phyloP scores from a whole-genome alignment of 1,140 invertebrate species.

The Muscidifurax raptorellus region DNA sequence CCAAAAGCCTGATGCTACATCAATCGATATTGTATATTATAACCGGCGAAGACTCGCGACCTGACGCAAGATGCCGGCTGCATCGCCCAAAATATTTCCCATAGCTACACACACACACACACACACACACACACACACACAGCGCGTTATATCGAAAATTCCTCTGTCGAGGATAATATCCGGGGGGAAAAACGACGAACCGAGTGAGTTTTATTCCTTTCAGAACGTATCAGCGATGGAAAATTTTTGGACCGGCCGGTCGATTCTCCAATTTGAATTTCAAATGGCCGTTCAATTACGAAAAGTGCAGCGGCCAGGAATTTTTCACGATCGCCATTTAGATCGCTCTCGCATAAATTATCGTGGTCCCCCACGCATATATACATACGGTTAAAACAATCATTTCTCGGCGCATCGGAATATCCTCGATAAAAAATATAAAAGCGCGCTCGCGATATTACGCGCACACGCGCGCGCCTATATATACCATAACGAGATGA shows the following conservation, averaged over 20 bases:
- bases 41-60: conserved; percentile 47
- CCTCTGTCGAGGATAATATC: neutral
- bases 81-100: no score
- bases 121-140: no score
- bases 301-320: neutral
- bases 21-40: conserved; percentile 52
- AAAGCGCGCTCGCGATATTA: no score
- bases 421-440: neutral
- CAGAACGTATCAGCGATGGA: no score
- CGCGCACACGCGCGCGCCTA: no score
- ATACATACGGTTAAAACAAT: neutral
- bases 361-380: neutral
- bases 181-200: neutral
- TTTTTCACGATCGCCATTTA: neutral
- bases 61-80: conserved; percentile 29
- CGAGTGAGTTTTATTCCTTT: no score
- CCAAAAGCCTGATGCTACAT: conserved; percentile 51
- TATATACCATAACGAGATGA: neutral
- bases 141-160: no score
- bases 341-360: neutral
- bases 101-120: no score
- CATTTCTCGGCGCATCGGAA: neutral
- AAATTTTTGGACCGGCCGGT: neutral
- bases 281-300: conserved; percentile 24
- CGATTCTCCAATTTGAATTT: neutral